A percentile compares a stretch with the other conserved stretches of the same genome.
phyloP scores from a whole-genome alignment of 2,797 vertebrate genomes.

The Naso thynnoides region DNA sequence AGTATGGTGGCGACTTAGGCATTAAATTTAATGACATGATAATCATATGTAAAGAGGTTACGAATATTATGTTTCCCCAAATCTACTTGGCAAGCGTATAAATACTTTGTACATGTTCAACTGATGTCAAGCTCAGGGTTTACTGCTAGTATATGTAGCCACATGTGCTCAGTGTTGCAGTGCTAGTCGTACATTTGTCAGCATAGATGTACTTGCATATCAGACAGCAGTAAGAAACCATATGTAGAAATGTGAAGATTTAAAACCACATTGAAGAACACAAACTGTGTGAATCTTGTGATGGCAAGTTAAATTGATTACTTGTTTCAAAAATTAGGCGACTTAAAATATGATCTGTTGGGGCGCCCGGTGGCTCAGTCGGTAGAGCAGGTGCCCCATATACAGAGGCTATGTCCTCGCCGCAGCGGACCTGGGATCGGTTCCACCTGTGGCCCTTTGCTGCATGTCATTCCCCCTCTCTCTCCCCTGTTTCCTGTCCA shows the following conservation, averaged over 20 bases:
- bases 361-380: no score
- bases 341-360: no score
- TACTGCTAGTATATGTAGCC: background rate
- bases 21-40: conserved; percentile 15
- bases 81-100: background rate
- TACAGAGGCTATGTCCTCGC: no score
- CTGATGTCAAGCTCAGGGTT: background rate
- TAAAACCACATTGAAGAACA: background rate
- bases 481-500: no score
- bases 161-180: background rate
- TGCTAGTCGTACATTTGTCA: background rate
- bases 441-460: no score
- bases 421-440: no score
- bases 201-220: background rate
- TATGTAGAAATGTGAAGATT: background rate
- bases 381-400: no score
- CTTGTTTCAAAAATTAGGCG: background rate
- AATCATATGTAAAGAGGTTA: conserved; percentile 16
- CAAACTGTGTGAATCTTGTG: background rate
- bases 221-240: background rate
- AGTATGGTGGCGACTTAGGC: background rate
- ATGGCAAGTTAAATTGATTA: background rate
- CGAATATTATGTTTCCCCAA: background rate
- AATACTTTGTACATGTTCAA: background rate
- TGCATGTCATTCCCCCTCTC: no score